Conservation (phyloP, 2,888 invertebrate species). For the Opisthograptis luteolata region DNA sequence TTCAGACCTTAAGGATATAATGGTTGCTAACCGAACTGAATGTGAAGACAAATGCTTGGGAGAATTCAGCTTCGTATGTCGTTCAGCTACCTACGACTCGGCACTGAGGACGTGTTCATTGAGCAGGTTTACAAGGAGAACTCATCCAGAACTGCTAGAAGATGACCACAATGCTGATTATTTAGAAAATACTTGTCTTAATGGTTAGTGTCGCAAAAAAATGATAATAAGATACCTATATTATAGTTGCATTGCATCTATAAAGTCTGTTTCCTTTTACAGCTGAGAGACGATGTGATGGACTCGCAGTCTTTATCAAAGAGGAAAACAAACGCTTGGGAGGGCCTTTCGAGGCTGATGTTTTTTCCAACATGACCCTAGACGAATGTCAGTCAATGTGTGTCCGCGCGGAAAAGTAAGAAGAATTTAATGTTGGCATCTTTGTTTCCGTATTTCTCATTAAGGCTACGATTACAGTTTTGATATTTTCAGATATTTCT, state of each 20-base stretch:
- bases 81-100: conserved; percentile 93
- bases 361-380: conserved; percentile 92
- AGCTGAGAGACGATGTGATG: conserved; percentile 95
- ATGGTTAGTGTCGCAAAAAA: conserved; percentile 83
- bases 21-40: conserved; percentile 93
- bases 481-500: conserved; percentile 86
- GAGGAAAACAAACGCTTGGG: conserved; percentile 94
- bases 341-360: conserved; percentile 94
- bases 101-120: conserved; percentile 91
- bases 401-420: conserved; percentile 92
- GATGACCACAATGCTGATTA: conserved; percentile 95
- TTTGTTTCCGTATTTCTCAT: conserved; percentile 7
- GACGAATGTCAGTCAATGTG: conserved; percentile 96
- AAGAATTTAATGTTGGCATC: conserved; percentile 11
- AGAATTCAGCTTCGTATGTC: conserved; percentile 94
- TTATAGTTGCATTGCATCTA: not conserved
- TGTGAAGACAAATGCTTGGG: conserved; percentile 96
- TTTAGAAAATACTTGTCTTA: conserved; percentile 95
- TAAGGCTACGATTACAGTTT: not conserved
- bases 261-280: conserved; percentile 32
- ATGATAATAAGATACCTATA: not conserved
- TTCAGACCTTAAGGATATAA: conserved; percentile 93
- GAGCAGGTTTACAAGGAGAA: conserved; percentile 92
- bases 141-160: conserved; percentile 92
- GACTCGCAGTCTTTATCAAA: conserved; percentile 93